phyloP scores from a whole-genome alignment of 2,888 invertebrate genomes.

The Vesta saturnalis region DNA sequence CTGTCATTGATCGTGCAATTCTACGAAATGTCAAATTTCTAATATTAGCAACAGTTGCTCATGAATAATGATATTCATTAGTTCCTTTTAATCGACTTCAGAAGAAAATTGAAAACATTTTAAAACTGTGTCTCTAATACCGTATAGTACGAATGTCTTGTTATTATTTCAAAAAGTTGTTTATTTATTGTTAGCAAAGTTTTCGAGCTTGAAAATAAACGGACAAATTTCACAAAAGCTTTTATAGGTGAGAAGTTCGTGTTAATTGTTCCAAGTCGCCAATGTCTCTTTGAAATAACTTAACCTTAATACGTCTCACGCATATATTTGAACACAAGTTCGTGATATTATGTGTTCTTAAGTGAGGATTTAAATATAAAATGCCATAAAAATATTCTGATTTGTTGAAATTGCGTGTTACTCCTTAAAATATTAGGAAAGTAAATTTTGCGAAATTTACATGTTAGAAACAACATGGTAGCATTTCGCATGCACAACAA shows the following conservation, averaged over 20 bases:
- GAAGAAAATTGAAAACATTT: too few species aligned
- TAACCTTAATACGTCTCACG: constrained; percentile 28
- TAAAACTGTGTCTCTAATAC: constrained; percentile 8
- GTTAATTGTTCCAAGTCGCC: constrained; percentile 32
- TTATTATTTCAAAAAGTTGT: constrained; percentile 16
- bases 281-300: constrained; percentile 33
- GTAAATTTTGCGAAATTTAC: constrained; percentile 17
- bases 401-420: constrained; percentile 25
- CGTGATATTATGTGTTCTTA: constrained; percentile 3
- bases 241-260: constrained; percentile 24
- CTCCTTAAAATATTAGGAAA: background rate
- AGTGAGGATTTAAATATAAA: constrained; percentile 6
- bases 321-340: constrained; percentile 23
- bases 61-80: too few species aligned
- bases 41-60: too few species aligned
- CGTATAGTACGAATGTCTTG: constrained; percentile 1
- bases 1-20: too few species aligned
- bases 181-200: constrained; percentile 28
- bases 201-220: constrained; percentile 26
- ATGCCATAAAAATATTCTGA: constrained; percentile 17
- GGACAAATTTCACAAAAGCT: constrained; percentile 29
- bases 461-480: constrained; percentile 12
- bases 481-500: constrained; percentile 24
- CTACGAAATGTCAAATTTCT: too few species aligned
- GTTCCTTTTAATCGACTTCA: too few species aligned